Percentiles rank a stretch among this genome's conserved stretches.
These are phyloP conservation scores for Ptilonorhynchus violaceus DNA, from an alignment of 2,113 vertebrate species.

Conservation along the genomic window DNA sequence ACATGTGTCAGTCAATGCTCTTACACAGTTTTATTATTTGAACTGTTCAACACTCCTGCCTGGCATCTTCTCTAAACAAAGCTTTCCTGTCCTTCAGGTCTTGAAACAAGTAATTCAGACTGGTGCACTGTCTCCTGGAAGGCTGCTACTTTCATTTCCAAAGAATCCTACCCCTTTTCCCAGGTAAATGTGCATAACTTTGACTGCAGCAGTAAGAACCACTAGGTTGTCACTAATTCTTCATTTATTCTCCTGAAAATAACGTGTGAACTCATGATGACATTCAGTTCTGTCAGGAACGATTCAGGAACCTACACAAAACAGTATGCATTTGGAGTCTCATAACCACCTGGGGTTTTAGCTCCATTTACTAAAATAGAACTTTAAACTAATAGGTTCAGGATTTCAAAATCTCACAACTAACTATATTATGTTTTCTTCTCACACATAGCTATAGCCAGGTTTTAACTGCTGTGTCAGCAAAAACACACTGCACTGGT, in stretches of 20 bases:
- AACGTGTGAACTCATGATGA: neutral
- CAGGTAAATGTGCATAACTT: neutral
- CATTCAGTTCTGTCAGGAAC: neutral
- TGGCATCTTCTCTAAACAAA: neutral
- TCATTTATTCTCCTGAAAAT: neutral
- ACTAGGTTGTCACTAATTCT: neutral
- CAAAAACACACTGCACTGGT: neutral
- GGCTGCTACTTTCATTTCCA: neutral
- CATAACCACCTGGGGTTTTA: neutral
- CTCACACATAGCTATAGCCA: neutral
- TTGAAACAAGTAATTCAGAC: neutral
- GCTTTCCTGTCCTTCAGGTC: neutral
- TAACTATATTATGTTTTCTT: neutral
- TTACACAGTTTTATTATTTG: neutral
- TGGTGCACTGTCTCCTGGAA: neutral
- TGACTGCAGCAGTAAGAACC: neutral
- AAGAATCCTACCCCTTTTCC: neutral
- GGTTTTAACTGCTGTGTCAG: neutral
- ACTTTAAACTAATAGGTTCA: neutral
- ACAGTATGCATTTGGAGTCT: neutral
- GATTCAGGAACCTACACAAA: neutral
- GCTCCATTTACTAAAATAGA: neutral
- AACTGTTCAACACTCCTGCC: neutral
- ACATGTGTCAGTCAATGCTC: neutral
- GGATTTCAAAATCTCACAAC: neutral